These are phyloP conservation scores for Dynastes hyllus DNA, from an alignment of 2,888 invertebrate genomes.

Conservation along the genomic window DNA sequence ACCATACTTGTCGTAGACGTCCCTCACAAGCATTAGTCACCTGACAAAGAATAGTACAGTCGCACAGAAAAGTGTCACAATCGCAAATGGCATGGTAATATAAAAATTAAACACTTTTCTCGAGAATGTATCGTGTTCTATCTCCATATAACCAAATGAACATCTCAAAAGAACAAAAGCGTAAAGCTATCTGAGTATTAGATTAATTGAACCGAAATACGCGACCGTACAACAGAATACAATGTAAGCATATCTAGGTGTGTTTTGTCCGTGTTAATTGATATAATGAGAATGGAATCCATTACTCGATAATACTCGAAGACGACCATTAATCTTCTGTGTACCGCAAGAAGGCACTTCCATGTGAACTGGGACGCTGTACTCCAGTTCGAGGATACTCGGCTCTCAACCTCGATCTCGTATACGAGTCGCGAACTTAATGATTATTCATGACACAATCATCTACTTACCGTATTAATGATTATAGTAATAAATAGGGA, in stretches of 20 bases:
- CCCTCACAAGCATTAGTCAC: no score
- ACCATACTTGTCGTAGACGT: background rate
- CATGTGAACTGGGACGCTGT: slow-evolving; percentile 4
- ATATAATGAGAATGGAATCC: slow-evolving; percentile 32
- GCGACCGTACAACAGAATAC: background rate
- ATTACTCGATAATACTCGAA: slow-evolving; percentile 17
- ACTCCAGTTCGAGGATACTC: no score
- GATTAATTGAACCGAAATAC: slow-evolving; percentile 24
- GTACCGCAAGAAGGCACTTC: background rate
- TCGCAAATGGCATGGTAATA: background rate
- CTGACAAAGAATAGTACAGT: no score
- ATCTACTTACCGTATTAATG: no score
- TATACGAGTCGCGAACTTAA: no score
- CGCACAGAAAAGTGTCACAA: background rate
- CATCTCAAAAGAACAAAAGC: no score
- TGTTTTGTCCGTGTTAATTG: slow-evolving; percentile 35
- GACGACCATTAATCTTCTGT: slow-evolving; percentile 14
- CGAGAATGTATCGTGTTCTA: no score
- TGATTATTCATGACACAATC: no score
- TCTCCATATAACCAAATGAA: no score
- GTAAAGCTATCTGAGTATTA: background rate
- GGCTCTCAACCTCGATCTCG: no score
- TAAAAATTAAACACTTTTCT: no score
- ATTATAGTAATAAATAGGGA: no score
- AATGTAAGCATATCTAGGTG: background rate